Evolutionary conservation across 2,888 invertebrate genomes (phyloP).

Genomic region (Microdon myrmicae): DNA sequence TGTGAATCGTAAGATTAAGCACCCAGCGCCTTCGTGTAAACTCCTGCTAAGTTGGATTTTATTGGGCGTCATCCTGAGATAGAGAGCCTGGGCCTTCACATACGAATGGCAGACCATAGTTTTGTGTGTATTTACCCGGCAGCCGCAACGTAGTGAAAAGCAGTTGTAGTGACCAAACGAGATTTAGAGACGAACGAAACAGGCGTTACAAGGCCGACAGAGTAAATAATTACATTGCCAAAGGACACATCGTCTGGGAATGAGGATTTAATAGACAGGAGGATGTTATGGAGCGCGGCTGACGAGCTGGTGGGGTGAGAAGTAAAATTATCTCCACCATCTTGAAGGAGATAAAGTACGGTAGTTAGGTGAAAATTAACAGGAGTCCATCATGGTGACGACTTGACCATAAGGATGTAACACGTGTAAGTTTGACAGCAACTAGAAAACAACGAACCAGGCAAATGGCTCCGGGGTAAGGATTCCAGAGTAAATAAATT

Average conservation of each 20-base stretch:
- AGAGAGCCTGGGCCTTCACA: constrained; percentile 12
- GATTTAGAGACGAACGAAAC: constrained; percentile 16
- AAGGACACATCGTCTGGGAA: constrained; percentile 26
- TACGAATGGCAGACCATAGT: too few relatives aligned
- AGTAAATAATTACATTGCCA: constrained; percentile 27
- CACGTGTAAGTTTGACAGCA: constrained; percentile 17
- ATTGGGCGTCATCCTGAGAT: constrained; percentile 30
- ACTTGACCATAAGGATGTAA: constrained; percentile 10
- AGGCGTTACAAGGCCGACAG: constrained; percentile 16
- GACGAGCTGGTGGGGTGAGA: background rate
- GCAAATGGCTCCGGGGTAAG: too few relatives aligned
- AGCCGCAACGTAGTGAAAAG: background rate
- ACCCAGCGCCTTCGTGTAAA: constrained; percentile 2
- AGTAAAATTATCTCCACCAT: constrained; percentile 17
- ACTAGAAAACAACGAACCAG: background rate
- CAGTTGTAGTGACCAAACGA: constrained; percentile 18
- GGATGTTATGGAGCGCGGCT: constrained; percentile 3
- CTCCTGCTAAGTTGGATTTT: constrained; percentile 32
- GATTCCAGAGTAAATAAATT: constrained; percentile 6
- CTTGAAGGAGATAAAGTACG: constrained; percentile 38
- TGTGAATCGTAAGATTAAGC: constrained; percentile 4
- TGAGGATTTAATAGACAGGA: constrained; percentile 30
- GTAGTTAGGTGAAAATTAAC: constrained; percentile 30
- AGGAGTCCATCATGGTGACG: constrained; percentile 8
- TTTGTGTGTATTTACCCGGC: background rate